phyloP scores from a whole-genome alignment of 2,113 vertebrate species.

The Burhinus bistriatus region DNA sequence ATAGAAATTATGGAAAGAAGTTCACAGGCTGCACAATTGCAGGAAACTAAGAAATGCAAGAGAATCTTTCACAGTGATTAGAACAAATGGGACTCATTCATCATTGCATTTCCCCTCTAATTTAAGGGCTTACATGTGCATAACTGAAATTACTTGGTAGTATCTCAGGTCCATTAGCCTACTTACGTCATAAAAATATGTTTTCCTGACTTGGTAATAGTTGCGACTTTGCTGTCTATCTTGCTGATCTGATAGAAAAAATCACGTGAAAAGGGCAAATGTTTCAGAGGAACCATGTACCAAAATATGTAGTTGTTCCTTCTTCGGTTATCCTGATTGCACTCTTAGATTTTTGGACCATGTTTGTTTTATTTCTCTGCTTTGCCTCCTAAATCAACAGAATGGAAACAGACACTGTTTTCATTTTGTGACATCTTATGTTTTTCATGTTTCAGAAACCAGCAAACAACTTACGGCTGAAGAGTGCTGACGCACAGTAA shows the following conservation, averaged over 20 bases:
- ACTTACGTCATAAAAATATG: background rate
- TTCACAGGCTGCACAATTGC: background rate
- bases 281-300: background rate
- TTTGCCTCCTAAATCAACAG: slow-evolving; percentile 31
- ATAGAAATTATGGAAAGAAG: background rate
- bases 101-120: background rate
- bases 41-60: background rate
- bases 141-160: background rate
- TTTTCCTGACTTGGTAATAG: background rate
- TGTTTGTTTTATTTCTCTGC: slow-evolving; percentile 23
- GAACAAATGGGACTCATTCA: background rate
- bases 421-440: slow-evolving; percentile 28
- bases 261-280: background rate
- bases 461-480: slow-evolving; percentile 13
- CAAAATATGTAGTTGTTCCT: background rate
- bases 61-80: background rate
- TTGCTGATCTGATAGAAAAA: background rate
- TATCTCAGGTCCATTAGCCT: background rate
- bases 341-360: background rate
- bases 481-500: slow-evolving; percentile 43
- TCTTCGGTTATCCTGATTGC: background rate
- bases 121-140: background rate
- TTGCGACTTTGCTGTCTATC: background rate
- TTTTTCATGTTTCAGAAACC: slow-evolving; percentile 5
- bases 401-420: slow-evolving; percentile 30